Base-by-base conservation (phyloP, 35 echinoderm and acorn worm genomes). In the Patiria miniata region DNA sequence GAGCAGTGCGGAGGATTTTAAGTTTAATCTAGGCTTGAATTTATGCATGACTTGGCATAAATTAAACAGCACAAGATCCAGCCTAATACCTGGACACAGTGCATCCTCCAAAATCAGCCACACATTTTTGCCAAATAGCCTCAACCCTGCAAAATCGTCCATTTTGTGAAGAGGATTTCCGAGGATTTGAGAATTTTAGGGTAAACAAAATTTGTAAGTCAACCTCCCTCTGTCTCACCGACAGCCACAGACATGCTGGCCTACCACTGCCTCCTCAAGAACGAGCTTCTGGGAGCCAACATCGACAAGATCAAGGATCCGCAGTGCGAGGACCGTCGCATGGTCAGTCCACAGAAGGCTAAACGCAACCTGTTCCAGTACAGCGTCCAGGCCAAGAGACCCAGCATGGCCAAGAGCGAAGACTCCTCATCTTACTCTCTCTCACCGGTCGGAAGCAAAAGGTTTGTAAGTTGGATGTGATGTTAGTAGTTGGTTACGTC, bases 281-380 rank as follows among this genome's bases (percentile, higher is more conserved):
- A 99, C 77, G 96, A 99, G 61, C 89, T 99, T 28, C 61, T 95
- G 5, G 92, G 96, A 42, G 92, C 96, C 50, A 82, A 93, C 83
- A 98, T 98, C 33, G 93, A 94, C 15, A 98, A 87, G 18, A 93
- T 98, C 60, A 98, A 98, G 73, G 96, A 98, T 83, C 96, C 96
- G 14, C 96, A 98, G 79, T 92, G 92, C 57, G 96, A 98, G 85
- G 96, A 98, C 86, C 69, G 96, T 69, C 81, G 96, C 18, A 94
- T 98, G 89, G 92, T 93, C 9, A 94, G 89, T 38, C 92, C 89
- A 12, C 88, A 94, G 83, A 94, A 91, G 77, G 96, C 83, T 17
- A 91, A 88, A 34, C 77, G 93, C 4, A 99, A 99, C 52, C 82
- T 99, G 1, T 99, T 99, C 68, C 89, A 88, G 36, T 99, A 92